Evolutionary conservation across 2,797 vertebrate species (phyloP).

Genomic region (Cyprinella venusta): DNA sequence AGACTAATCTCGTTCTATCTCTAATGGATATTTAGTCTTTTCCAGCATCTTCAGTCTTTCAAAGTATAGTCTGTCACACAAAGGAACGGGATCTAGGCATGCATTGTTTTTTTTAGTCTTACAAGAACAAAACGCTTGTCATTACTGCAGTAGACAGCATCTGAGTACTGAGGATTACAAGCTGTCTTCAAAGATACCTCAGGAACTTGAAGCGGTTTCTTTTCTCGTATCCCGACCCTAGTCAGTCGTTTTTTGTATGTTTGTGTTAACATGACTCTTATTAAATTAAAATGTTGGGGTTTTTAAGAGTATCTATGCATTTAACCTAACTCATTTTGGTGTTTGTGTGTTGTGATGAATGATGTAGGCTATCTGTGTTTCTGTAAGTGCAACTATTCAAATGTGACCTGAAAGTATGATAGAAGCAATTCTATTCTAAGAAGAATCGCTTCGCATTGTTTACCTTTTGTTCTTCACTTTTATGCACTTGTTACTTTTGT

Average conservation of each 20-base stretch:
- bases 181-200: conserved; percentile 50
- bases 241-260: conserved; percentile 27
- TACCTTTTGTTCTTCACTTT: conserved; percentile 43
- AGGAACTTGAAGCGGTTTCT: conserved; percentile 45
- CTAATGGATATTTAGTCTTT: neutral
- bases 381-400: conserved; percentile 46
- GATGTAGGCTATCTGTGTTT: conserved; percentile 16
- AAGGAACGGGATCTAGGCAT: conserved; percentile 13
- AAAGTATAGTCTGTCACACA: conserved; percentile 3
- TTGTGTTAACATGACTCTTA: conserved; percentile 20
- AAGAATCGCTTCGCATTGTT: conserved; percentile 36
- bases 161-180: conserved; percentile 50
- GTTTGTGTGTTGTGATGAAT: conserved; percentile 35
- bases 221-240: conserved; percentile 37
- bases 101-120: neutral
- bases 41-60: neutral
- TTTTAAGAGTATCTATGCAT: conserved; percentile 33
- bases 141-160: conserved; percentile 44
- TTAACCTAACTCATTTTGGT: conserved; percentile 30
- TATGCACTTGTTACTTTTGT: conserved; percentile 46
- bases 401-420: conserved; percentile 50
- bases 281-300: conserved; percentile 47
- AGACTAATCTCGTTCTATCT: neutral
- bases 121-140: conserved; percentile 11
- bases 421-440: neutral